Conservation (phyloP, 1,140 invertebrate species). For the Arion vulgaris region DNA sequence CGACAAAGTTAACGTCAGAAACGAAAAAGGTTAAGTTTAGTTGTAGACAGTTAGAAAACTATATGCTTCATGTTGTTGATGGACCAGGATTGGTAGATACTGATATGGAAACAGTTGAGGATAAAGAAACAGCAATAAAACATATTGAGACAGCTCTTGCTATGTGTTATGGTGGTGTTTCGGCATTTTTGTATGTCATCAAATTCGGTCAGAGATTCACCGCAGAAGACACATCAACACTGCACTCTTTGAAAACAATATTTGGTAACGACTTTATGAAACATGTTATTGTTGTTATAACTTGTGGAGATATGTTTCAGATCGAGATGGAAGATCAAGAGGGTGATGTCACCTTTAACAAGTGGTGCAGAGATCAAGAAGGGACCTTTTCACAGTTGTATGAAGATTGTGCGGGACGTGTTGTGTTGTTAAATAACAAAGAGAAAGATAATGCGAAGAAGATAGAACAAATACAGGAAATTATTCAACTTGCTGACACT, state of each 20-base stretch:
- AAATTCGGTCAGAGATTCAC: constrained; percentile 1
- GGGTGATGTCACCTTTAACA: background rate
- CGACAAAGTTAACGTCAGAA: background rate
- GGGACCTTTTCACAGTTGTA: background rate
- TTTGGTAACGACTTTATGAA: background rate
- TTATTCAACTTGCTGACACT: background rate
- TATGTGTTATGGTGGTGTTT: background rate
- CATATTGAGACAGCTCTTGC: background rate
- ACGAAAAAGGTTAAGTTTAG: background rate
- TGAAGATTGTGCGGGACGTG: background rate
- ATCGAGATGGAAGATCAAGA: background rate
- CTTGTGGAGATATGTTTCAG: background rate
- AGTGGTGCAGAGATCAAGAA: background rate
- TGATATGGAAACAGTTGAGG: background rate
- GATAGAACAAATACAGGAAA: background rate
- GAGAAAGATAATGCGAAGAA: background rate
- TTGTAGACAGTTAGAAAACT: background rate
- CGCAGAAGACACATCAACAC: background rate
- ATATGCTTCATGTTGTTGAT: background rate
- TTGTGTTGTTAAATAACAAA: background rate
- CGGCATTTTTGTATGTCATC: background rate
- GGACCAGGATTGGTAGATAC: background rate
- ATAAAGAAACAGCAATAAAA: background rate
- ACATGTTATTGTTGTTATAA: background rate
- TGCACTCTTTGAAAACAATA: background rate